These are phyloP conservation scores for Raja brachyura DNA, from an alignment of 2,113 vertebrate genomes.

Conservation along the genomic window DNA sequence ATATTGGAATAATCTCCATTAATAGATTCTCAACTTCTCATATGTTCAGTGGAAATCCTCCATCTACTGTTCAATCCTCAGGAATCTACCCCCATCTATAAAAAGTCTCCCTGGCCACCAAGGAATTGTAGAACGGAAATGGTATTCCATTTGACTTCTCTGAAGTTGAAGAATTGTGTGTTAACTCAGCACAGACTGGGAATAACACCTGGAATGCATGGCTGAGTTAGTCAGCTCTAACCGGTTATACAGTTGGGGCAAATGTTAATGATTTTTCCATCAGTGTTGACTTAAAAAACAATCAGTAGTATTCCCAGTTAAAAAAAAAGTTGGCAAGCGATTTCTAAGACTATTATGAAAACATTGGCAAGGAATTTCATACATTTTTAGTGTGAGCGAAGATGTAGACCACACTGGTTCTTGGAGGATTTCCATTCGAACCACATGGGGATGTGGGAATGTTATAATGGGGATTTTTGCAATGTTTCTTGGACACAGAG, in stretches of 20 bases:
- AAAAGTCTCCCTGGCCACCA: not conserved
- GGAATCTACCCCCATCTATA: not conserved
- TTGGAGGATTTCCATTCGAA: not conserved
- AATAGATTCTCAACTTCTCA: too few relatives aligned
- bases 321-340: not conserved
- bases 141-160: not conserved
- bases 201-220: not conserved
- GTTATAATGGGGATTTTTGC: not conserved
- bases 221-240: not conserved
- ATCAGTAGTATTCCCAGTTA: not conserved
- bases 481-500: not conserved
- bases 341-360: not conserved
- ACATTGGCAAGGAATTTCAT: not conserved
- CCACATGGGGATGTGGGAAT: not conserved
- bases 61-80: not conserved
- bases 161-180: not conserved
- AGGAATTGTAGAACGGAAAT: not conserved
- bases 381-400: not conserved
- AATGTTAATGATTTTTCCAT: slow-evolving; percentile 5
- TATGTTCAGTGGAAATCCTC: too few relatives aligned
- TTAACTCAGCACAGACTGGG: not conserved
- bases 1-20: too few relatives aligned
- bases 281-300: not conserved
- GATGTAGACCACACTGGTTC: not conserved
- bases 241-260: not conserved